Percentiles rank a stretch among this genome's conserved stretches.
Evolutionary conservation across 2,797 vertebrate genomes (phyloP).

Genomic region (Coracias cyanogaster): DNA sequence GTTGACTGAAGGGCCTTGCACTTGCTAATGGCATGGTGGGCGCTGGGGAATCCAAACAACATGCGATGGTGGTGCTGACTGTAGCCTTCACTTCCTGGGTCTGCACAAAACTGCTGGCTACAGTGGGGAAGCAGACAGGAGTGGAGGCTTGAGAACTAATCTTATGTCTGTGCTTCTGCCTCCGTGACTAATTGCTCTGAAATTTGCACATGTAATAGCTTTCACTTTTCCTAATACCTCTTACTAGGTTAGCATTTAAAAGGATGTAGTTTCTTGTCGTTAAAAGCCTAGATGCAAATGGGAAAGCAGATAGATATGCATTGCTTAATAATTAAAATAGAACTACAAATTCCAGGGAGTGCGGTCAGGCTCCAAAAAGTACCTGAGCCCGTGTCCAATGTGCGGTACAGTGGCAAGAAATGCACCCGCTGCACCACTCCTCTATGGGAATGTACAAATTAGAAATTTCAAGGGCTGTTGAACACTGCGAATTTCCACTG

Average conservation of each 20-base stretch:
- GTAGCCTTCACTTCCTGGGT: neutral
- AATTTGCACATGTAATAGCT: constrained; percentile 49
- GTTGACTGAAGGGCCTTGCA: neutral
- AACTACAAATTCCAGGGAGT: neutral
- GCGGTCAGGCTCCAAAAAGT: neutral
- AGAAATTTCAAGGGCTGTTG: constrained; percentile 58
- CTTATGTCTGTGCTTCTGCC: constrained; percentile 36
- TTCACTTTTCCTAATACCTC: constrained; percentile 35
- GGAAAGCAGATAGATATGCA: neutral
- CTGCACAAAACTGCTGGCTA: neutral
- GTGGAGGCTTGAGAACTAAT: neutral
- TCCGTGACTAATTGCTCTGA: constrained; percentile 59
- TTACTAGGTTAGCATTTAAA: constrained; percentile 46
- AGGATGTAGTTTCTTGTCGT: constrained; percentile 5
- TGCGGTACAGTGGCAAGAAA: neutral
- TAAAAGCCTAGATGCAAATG: neutral
- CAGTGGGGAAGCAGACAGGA: neutral
- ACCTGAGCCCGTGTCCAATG: neutral
- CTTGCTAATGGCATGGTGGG: neutral
- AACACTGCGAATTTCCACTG: constrained; percentile 15
- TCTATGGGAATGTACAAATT: neutral
- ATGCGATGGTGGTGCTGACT: neutral
- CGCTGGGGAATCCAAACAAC: neutral
- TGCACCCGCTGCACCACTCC: neutral
- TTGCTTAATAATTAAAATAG: constrained; percentile 4